Conservation (phyloP, 2,797 vertebrate genomes). For the Rachycentron canadum region DNA sequence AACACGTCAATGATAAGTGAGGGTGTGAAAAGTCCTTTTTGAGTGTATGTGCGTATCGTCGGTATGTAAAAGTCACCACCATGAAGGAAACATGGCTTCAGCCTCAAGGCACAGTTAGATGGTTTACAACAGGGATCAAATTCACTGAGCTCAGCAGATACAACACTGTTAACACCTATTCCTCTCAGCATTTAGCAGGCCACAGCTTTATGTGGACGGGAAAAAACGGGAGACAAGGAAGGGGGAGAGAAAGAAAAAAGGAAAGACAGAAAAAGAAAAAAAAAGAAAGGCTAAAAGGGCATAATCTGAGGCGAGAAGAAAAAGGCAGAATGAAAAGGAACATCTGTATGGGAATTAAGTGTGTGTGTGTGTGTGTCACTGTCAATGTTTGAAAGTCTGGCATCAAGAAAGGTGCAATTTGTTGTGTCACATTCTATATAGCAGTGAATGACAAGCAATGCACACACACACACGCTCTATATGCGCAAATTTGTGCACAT, state of each 20-base stretch:
- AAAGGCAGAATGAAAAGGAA: constrained; percentile 2
- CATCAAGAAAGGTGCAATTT: neutral
- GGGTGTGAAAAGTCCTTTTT: neutral
- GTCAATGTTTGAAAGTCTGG: neutral
- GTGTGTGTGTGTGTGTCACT: neutral
- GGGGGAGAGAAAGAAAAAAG: neutral
- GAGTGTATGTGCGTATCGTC: neutral
- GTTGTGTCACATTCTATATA: constrained; percentile 2
- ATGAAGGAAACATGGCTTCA: constrained; percentile 12
- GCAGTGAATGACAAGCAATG: constrained; percentile 1
- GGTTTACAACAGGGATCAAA: constrained; percentile 42
- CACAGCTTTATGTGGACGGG: neutral
- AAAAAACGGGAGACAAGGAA: neutral
- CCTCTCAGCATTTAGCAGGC: neutral
- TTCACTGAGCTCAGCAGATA: constrained; percentile 33
- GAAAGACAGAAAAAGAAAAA: neutral
- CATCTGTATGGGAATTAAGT: constrained; percentile 28
- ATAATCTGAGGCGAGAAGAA: neutral
- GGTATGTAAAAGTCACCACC: constrained; percentile 22
- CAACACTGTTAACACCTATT: constrained; percentile 2
- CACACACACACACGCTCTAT: neutral
- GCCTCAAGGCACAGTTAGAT: constrained; percentile 28
- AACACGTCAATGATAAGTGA: constrained; percentile 11
- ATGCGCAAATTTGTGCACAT: neutral
- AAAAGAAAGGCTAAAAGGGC: neutral